Conservation (phyloP, 2,113 vertebrate genomes). For the Clarias gariepinus region DNA sequence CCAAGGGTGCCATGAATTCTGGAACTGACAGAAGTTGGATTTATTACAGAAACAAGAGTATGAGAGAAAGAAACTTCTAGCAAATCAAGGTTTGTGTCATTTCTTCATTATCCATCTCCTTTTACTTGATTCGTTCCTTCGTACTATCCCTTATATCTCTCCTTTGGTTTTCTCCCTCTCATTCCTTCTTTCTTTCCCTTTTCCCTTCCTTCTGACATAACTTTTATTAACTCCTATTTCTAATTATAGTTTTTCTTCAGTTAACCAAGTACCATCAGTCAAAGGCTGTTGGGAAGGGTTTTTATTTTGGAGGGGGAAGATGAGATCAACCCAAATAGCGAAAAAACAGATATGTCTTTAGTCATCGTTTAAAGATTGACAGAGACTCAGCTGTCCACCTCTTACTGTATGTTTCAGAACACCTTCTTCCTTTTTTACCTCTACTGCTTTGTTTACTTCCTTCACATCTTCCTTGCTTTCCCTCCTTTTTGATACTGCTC, state of each 20-base stretch:
- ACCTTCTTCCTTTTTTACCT: no score
- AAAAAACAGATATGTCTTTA: no score
- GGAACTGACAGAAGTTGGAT: slow-evolving; percentile 36
- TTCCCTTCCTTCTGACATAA: neutral
- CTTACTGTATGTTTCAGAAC: no score
- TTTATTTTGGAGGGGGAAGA: no score
- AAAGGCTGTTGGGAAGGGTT: no score
- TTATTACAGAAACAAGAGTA: slow-evolving; percentile 74
- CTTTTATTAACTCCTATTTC: no score
- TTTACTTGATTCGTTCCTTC: slow-evolving; percentile 41
- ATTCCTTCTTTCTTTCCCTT: neutral
- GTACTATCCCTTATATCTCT: neutral
- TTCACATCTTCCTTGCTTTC: no score
- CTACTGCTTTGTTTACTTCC: neutral
- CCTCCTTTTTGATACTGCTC: neutral
- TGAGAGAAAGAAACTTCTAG: slow-evolving; percentile 76
- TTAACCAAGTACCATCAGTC: no score
- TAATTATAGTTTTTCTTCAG: neutral
- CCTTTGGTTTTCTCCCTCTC: neutral
- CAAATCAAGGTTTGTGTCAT: slow-evolving; percentile 70
- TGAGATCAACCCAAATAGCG: no score
- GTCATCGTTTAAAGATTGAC: no score
- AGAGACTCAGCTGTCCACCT: no score
- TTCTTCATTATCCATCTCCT: slow-evolving; percentile 33
- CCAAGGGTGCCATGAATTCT: neutral